phyloP scores from a whole-genome alignment of 2,888 invertebrate species.

The Arge pagana region DNA sequence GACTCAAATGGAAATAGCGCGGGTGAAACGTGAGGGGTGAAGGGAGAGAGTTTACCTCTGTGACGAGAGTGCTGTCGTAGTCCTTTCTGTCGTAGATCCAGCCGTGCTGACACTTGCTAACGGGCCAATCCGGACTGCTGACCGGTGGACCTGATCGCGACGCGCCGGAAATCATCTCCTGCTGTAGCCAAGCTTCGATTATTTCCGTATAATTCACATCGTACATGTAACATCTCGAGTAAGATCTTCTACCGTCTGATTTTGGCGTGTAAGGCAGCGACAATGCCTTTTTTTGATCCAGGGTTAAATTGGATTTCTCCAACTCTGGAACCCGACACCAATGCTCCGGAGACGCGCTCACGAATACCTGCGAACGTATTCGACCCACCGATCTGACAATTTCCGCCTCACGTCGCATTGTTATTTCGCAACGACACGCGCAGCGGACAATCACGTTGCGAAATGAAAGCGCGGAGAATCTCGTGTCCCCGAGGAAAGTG shows the following conservation, averaged over 20 bases:
- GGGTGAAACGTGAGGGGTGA: too few relatives aligned
- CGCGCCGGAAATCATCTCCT: conserved; percentile 22
- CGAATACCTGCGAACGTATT: conserved; percentile 65
- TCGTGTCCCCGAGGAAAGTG: too few relatives aligned
- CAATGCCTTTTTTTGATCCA: conserved; percentile 61
- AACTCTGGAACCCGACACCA: conserved; percentile 68
- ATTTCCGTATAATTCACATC: conserved; percentile 60
- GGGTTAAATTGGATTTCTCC: conserved; percentile 58
- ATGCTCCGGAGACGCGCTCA: conserved; percentile 71
- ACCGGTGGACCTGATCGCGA: conserved; percentile 42
- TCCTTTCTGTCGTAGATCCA: conserved; percentile 68
- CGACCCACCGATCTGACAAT: too few relatives aligned
- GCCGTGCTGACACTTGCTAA: conserved; percentile 61
- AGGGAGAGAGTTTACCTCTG: conserved; percentile 62
- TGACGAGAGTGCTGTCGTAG: conserved; percentile 68
- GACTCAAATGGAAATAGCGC: too few relatives aligned
- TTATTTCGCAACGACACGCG: too few relatives aligned
- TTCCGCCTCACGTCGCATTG: too few relatives aligned
- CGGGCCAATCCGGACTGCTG: conserved; percentile 55
- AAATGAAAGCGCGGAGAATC: too few relatives aligned
- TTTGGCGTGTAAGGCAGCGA: conserved; percentile 60
- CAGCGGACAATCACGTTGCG: too few relatives aligned
- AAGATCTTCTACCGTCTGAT: conserved; percentile 56
- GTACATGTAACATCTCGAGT: conserved; percentile 62
- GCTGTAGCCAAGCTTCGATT: conserved; percentile 46